Conservation (phyloP, 2,888 invertebrate species). For the Anarsia innoxiella region DNA sequence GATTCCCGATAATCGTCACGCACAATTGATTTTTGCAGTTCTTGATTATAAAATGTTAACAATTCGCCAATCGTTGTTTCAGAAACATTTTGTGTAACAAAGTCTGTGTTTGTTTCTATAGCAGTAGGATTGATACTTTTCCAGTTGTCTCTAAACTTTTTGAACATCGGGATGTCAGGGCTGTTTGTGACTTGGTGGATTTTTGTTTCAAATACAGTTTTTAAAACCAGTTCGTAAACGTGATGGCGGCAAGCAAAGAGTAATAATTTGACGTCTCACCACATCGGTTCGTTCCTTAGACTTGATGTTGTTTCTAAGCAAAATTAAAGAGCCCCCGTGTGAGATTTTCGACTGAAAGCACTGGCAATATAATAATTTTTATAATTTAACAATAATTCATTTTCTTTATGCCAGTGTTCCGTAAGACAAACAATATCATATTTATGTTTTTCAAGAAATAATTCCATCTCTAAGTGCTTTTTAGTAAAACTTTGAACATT, state of each 20-base stretch:
- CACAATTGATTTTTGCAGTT: slow-evolving; percentile 6
- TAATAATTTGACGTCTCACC: no score
- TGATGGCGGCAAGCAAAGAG: slow-evolving; percentile 18
- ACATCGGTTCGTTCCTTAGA: no score
- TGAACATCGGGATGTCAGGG: slow-evolving; percentile 13
- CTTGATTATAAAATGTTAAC: slow-evolving; percentile 4
- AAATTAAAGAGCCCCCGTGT: no score
- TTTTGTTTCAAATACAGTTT: slow-evolving; percentile 14
- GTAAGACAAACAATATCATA: no score
- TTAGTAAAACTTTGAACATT: no score
- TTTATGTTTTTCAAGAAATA: no score
- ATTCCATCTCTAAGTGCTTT: no score
- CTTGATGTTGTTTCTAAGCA: no score
- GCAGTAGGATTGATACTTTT: slow-evolving; percentile 5
- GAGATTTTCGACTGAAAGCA: no score
- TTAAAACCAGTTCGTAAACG: slow-evolving; percentile 15
- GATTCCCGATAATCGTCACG: slow-evolving; percentile 12
- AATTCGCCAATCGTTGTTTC: neutral
- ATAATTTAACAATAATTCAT: no score
- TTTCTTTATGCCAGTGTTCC: no score
- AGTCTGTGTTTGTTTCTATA: neutral
- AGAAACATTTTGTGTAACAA: neutral
- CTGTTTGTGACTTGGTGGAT: slow-evolving; percentile 9
- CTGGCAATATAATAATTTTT: no score
- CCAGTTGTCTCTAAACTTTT: slow-evolving; percentile 12